phyloP scores from a whole-genome alignment of 2,113 vertebrate genomes.

The Syrmaticus mikado region DNA sequence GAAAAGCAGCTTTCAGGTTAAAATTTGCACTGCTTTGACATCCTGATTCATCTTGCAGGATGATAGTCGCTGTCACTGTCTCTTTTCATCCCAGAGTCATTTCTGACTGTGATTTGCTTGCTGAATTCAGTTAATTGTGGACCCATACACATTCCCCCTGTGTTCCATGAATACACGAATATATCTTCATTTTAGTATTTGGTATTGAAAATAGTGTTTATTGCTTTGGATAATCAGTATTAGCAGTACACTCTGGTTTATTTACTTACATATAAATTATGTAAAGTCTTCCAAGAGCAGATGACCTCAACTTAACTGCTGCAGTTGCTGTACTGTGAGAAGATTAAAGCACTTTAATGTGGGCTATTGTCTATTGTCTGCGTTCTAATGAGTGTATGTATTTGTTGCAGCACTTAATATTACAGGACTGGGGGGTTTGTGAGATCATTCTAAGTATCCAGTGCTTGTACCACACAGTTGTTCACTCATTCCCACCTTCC shows the following conservation, averaged over 20 bases:
- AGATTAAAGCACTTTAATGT: constrained; percentile 47
- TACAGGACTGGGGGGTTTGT: neutral
- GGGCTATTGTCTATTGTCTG: constrained; percentile 9
- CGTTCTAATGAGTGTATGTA: constrained; percentile 11
- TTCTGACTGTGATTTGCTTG: neutral
- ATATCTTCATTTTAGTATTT: neutral
- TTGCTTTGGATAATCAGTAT: neutral
- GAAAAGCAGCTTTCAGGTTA: neutral
- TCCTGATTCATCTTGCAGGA: neutral
- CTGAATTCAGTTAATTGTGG: neutral
- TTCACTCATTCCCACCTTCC: no score
- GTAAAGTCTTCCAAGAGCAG: neutral
- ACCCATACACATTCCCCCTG: neutral
- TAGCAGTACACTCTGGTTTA: neutral
- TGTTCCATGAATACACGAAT: neutral
- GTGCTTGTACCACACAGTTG: neutral
- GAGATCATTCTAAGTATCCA: constrained; percentile 1
- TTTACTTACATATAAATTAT: constrained; percentile 24
- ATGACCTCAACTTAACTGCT: constrained; percentile 28
- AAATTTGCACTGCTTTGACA: neutral
- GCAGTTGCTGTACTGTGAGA: constrained; percentile 26
- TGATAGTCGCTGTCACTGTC: rapidly evolving
- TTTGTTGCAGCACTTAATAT: constrained; percentile 39
- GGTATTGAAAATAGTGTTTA: neutral
- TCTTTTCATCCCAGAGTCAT: neutral